Percentiles rank a stretch among this genome's conserved stretches.
Evolutionary conservation across 2,888 invertebrate genomes (phyloP).

Genomic region (Mythimna loreyi): DNA sequence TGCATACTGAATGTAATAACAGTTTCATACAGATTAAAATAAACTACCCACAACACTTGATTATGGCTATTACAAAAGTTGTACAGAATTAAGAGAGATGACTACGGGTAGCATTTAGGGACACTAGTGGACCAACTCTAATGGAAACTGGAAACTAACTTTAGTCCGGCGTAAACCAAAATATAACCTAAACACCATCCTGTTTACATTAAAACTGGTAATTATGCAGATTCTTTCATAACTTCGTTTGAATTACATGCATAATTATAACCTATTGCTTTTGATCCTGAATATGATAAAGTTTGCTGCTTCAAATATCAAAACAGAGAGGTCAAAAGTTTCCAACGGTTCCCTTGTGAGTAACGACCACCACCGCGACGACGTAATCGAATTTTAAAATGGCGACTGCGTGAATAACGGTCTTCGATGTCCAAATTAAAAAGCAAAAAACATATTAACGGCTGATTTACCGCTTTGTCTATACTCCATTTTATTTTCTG

Average conservation of each 20-base stretch:
- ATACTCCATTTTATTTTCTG: not conserved
- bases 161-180: conserved; percentile 51
- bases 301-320: conserved; percentile 37
- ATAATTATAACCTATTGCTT: conserved; percentile 56
- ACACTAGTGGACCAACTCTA: conserved; percentile 64
- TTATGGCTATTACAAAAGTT: conserved; percentile 64
- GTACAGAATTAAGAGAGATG: conserved; percentile 66
- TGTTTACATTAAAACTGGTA: conserved; percentile 47
- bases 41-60: conserved; percentile 50
- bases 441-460: conserved; percentile 13
- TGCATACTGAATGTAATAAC: conserved; percentile 37
- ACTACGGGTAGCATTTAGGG: conserved; percentile 56
- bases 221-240: conserved; percentile 59
- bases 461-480: not conserved
- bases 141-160: conserved; percentile 69
- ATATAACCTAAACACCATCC: conserved; percentile 61
- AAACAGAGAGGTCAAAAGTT: conserved; percentile 39
- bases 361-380: conserved; percentile 15
- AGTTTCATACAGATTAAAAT: conserved; percentile 49
- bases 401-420: conserved; percentile 7
- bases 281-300: conserved; percentile 44
- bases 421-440: not conserved
- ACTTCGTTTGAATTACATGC: conserved; percentile 52
- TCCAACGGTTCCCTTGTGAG: conserved; percentile 31
- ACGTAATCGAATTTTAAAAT: conserved; percentile 37